These are phyloP conservation scores for Ditylenchus dipsaci DNA, from an alignment of 1,140 invertebrate genomes.

Conservation along the genomic window DNA sequence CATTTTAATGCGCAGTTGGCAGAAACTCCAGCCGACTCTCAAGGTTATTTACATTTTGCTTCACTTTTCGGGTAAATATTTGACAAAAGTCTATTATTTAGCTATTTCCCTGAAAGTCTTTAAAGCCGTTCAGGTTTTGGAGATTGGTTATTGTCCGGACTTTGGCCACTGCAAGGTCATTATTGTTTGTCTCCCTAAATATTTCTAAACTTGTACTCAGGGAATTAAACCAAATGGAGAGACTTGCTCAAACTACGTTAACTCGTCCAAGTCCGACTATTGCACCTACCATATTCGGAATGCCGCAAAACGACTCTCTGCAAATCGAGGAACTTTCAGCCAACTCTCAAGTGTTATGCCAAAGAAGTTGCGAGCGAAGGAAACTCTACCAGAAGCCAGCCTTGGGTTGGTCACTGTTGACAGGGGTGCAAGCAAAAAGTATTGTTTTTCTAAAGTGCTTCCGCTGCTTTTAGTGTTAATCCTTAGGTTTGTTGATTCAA, in stretches of 20 bases:
- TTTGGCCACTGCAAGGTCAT: conserved; percentile 40
- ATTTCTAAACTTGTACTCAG: conserved; percentile 10
- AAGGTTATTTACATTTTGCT: not conserved
- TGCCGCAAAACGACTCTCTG: conserved; percentile 22
- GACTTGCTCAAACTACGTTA: conserved; percentile 33
- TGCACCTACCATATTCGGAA: conserved; percentile 36
- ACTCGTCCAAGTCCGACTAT: conserved; percentile 11
- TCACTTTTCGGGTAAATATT: not conserved
- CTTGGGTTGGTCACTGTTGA: conserved; percentile 25
- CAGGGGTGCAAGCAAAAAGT: not conserved
- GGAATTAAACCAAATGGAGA: conserved; percentile 21
- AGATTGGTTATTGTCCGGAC: conserved; percentile 46
- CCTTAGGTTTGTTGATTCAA: too few relatives aligned
- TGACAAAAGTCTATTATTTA: not conserved
- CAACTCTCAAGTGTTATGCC: conserved; percentile 20
- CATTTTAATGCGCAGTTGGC: conserved; percentile 19
- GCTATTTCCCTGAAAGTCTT: conserved; percentile 35
- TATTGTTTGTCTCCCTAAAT: conserved; percentile 9
- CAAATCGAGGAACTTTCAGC: conserved; percentile 32
- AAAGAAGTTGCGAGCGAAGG: conserved; percentile 13
- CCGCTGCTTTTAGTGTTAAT: too few relatives aligned
- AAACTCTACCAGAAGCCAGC: not conserved
- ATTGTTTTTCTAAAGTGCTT: not conserved
- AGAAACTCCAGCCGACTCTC: not conserved
- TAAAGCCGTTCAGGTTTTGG: conserved; percentile 45